Base-by-base conservation (phyloP, 2,888 invertebrate species). In the Polydesmus complanatus region DNA sequence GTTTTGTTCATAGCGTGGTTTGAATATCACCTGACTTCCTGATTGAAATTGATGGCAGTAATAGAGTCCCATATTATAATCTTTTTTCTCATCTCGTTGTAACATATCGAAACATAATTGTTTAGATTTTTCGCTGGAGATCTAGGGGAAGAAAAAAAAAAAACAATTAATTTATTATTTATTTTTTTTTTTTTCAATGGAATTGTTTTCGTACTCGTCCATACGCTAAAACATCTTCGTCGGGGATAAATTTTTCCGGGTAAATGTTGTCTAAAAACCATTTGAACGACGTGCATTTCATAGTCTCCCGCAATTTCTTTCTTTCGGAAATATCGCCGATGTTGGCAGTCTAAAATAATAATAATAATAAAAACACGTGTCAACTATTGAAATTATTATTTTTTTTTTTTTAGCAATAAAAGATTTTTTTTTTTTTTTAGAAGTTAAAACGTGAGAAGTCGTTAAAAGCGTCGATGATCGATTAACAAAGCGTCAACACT, bases 181-280 rank as follows among this genome's bases (percentile, higher is more conserved):
- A n/a, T n/a, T n/a, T n/a, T n/a, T n/a, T n/a, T n/a, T n/a, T n/a
- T n/a, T n/a, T n/a, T 8, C 37, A 37, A 37, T n/a, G 22, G 5
- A 51, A 8, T 54, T 8, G n/a, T 49, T 62, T 63, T n/a, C n/a
- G n/a, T 53, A 67, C 65, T 62, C 63, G 53, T 54, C 67, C 67
- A 57, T 62, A 65, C 18, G 67, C 67, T 3, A 57, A 2, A 47
- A 63, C 62, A 47, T 65, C 63, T 54, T 67, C 67, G 37, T 67
- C 67, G 37, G 66, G 57, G 22, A 66, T 64, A 27, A 65, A 64
- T 57, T 66, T 67, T 58, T 65, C 64, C 2, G 67, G 98, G 76
- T 95, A 98, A 68, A 99, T 84, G 73, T 87, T 95, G 74, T 95
- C 91, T 76, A 99, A 80, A 77, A 92, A 98, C 98, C 98, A 99